Evolutionary conservation across 2,888 invertebrate species (phyloP).

Genomic region (Prosopocoilus inquinatus): DNA sequence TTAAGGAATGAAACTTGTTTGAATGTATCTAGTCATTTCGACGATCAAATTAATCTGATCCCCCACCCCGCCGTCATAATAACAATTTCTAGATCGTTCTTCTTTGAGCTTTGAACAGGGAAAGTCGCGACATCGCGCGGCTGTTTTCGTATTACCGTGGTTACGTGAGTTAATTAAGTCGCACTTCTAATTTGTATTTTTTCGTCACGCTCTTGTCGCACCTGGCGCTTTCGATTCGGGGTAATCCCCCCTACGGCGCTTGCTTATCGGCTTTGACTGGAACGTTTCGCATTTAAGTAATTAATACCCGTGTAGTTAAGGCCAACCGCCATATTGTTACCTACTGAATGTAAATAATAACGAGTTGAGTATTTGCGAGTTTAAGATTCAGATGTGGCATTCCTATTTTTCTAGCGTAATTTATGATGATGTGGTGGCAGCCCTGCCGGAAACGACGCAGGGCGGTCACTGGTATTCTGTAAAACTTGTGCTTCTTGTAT

Average conservation of each 20-base stretch:
- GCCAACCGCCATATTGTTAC: constrained; percentile 8
- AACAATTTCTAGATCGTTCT: too few species aligned
- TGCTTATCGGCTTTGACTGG: not conserved
- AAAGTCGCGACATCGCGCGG: too few species aligned
- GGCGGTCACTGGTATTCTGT: not conserved
- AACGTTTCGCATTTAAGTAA: not conserved
- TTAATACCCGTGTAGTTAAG: constrained; percentile 1
- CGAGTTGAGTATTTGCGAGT: constrained; percentile 9
- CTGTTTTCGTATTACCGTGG: too few species aligned
- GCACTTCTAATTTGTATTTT: not conserved
- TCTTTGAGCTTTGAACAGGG: too few species aligned
- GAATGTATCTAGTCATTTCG: too few species aligned
- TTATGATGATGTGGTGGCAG: not conserved
- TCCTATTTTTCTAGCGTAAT: constrained; percentile 17
- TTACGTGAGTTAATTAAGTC: too few species aligned
- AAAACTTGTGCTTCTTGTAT: constrained; percentile 12
- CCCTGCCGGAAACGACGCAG: not conserved
- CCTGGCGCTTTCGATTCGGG: not conserved
- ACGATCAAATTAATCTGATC: too few species aligned
- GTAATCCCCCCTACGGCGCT: not conserved
- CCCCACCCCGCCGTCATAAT: too few species aligned
- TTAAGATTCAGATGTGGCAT: constrained; percentile 10
- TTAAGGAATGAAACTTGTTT: too few species aligned
- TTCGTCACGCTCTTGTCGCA: not conserved
- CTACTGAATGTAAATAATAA: constrained; percentile 3